A percentile compares a stretch with the other conserved stretches of the same genome.
phyloP scores from a whole-genome alignment of 1,140 invertebrate genomes.

The Lepidostoma basale region DNA sequence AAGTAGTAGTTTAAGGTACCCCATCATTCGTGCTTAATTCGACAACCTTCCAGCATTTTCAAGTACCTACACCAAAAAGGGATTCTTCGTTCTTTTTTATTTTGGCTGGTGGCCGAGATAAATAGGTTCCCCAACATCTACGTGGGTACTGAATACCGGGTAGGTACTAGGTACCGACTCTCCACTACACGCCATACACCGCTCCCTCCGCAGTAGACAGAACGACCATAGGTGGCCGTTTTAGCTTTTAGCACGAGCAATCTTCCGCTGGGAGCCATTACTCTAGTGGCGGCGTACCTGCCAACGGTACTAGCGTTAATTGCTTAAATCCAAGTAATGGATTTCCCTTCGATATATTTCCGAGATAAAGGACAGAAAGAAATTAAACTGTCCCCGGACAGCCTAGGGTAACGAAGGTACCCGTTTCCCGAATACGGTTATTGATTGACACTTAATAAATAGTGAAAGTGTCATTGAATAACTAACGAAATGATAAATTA shows the following conservation, averaged over 20 bases:
- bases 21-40: too few relatives aligned
- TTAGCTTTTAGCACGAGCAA: slow-evolving; percentile 2
- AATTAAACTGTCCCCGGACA: neutral
- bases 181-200: too few relatives aligned
- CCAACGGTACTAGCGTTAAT: neutral
- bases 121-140: neutral
- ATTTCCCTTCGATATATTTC: neutral
- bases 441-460: neutral
- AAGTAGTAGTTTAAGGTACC: too few relatives aligned
- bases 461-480: too few relatives aligned
- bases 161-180: too few relatives aligned
- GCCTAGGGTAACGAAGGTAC: neutral
- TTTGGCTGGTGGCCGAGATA: neutral
- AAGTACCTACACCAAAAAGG: too few relatives aligned
- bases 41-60: too few relatives aligned
- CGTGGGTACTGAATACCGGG: neutral
- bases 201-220: too few relatives aligned
- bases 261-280: neutral
- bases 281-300: neutral
- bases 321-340: neutral
- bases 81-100: too few relatives aligned
- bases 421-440: neutral
- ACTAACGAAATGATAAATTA: too few relatives aligned
- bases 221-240: too few relatives aligned
- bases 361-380: neutral